Evolutionary conservation across 2,113 vertebrate genomes (phyloP), one percentile per base, ranked within the genome.

Genomic region (Dasyprocta punctata): DNA sequence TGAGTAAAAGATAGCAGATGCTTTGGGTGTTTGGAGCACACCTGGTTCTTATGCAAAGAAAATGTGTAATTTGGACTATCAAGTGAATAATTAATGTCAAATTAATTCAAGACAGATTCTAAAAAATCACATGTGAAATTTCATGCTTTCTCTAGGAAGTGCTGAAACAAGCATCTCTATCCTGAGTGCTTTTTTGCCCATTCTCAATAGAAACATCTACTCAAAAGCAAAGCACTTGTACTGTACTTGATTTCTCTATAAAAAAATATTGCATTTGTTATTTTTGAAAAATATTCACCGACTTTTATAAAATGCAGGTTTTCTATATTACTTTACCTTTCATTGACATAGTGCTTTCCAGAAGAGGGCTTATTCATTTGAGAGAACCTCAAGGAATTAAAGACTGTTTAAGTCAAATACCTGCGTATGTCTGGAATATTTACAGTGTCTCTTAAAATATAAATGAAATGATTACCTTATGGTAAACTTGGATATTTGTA

Each of bases 31-130:
- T 92, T 97, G 73, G 20, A 95, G 44, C 49, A 88, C 78, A 98
- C 30, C 44, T 97, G 96, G 54, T 28, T 97, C 96, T 98, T 94
- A 91, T 94, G 69, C 86, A 97, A 97, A 97, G 56, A 97, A 80
- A 96, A 94, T 8, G 2, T 33, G 19, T 95, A 92, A 75, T 89
- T 95, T 94, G 85, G 90, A 91, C 56, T 97, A 91, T 92, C 93
- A 90, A 94, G 65, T 95, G 67, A 87, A 96, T 96, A 96, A 52
- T 97, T 98, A 97, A 97, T 97, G 63, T 91, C 97, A 97, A 67
- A 90, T 89, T 94, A 96, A 96, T 88, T 97, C 82, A 96, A 97
- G 91, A 60, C 75, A 3, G 5, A 83, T 86, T 20, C 20, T 90
- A 52, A 95, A 97, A 92, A 95, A 77, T 52, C 36, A 67, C 12